Percentiles rank a stretch among this genome's conserved stretches.
Conservation (phyloP, 2,113 vertebrate species). For the Vimba vimba region DNA sequence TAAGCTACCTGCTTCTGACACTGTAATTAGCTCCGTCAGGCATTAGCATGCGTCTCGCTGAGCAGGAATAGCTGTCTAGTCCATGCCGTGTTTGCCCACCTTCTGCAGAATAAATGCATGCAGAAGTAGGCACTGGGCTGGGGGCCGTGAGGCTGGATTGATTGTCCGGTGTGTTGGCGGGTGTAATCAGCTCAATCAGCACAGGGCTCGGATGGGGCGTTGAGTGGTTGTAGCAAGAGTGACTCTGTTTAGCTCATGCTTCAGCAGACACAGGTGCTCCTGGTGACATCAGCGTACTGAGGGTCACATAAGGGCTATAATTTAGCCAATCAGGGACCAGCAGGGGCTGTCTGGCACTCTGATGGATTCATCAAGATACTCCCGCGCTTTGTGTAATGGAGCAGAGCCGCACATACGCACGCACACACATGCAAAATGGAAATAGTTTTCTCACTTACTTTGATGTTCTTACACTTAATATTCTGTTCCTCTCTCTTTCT, state of each 20-base stretch:
- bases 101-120: slow-evolving; percentile 40
- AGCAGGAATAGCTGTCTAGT: slow-evolving; percentile 51
- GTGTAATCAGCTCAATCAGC: slow-evolving; percentile 54
- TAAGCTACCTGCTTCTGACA: slow-evolving; percentile 49
- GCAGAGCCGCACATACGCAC: slow-evolving; percentile 23
- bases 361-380: slow-evolving; percentile 60
- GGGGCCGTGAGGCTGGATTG: slow-evolving; percentile 25
- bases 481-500: slow-evolving; percentile 33
- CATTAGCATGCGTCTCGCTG: slow-evolving; percentile 47
- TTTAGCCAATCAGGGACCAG: slow-evolving; percentile 59
- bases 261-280: slow-evolving; percentile 53
- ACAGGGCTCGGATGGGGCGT: slow-evolving; percentile 31
- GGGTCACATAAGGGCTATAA: slow-evolving; percentile 57
- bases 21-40: slow-evolving; percentile 55
- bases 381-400: slow-evolving; percentile 46
- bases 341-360: slow-evolving; percentile 56
- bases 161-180: slow-evolving; percentile 51
- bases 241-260: slow-evolving; percentile 40
- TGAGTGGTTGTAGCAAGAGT: slow-evolving; percentile 13
- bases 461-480: slow-evolving; percentile 1
- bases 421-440: slow-evolving; percentile 31
- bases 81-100: slow-evolving; percentile 19
- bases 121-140: slow-evolving; percentile 32
- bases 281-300: slow-evolving; percentile 43
- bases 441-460: slow-evolving; percentile 21